Base-by-base conservation (phyloP, 2,113 vertebrate genomes). In the Syrmaticus mikado region DNA sequence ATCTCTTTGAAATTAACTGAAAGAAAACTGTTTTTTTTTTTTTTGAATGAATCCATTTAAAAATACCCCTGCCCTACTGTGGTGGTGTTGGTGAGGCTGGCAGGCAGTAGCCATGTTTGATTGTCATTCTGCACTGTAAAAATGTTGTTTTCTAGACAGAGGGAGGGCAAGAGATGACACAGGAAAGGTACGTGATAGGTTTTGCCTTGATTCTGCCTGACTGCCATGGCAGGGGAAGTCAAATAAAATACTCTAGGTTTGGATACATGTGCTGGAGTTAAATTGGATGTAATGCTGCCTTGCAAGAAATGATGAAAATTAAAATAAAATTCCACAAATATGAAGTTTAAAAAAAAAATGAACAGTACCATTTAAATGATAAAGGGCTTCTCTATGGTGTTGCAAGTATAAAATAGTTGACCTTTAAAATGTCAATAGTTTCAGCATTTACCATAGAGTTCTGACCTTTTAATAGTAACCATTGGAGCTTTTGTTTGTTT, bases 401-500 rank as follows among this genome's bases (percentile, higher is more conserved):
- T 91, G 30, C 70, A 62, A 91, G 71, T 74, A 78, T 13, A 67
- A 66, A 58, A 53, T 57, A 68, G 45, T 77, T 89, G 67, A 80
- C 32, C 64, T 91, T 91, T 85, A 30, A 80, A 87, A 93, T 62
- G 30, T 77, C 72, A 77, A 34, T 77, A 85, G 11, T 84, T 91
- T 82, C 67, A 41, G 24, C 41, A 53, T 77, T 79, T 82, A 48
- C 55, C 41, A 19, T 10, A 25, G 38, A 90, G 7, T 85, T 92
- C 79, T 95, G 90, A 93, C n/a, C 82, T 83, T 87, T 90, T 91
- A 90, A 89, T 92, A 85, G 72, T 53, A 27, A 73, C 36, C 34
- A 28, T 55, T 79, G 53, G 43, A 92, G 48, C n/a, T 91, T 93
- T 89, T 82, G 57, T 65, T 73, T 83, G 8, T 77, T 89, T 34